phyloP scores from a whole-genome alignment of 2,797 vertebrate species.

The Pogonophryne albipinna region DNA sequence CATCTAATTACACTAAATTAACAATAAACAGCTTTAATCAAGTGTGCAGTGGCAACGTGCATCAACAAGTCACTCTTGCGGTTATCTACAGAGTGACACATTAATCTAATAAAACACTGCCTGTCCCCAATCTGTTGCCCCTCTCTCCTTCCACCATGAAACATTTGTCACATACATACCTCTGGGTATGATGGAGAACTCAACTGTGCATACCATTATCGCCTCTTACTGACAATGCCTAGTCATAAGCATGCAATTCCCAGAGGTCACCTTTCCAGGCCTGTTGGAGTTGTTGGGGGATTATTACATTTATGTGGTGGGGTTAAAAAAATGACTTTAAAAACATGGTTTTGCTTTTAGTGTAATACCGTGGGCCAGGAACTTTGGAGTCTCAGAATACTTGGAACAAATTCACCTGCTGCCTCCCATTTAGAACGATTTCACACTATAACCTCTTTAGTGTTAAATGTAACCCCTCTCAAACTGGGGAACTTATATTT shows the following conservation, averaged over 20 bases:
- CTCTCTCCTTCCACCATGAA: conserved; percentile 41
- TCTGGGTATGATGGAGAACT: conserved; percentile 69
- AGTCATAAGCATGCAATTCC: conserved; percentile 71
- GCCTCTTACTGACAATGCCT: conserved; percentile 71
- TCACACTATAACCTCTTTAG: not conserved
- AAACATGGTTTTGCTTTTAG: conserved; percentile 88
- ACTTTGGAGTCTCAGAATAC: conserved; percentile 53
- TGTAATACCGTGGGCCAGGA: conserved; percentile 78
- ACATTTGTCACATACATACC: conserved; percentile 71
- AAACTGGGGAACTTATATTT: not conserved
- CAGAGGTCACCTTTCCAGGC: conserved; percentile 83
- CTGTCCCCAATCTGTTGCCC: conserved; percentile 53
- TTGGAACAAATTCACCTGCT: conserved; percentile 48
- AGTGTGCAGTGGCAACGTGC: conserved; percentile 44
- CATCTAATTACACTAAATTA: conserved; percentile 53
- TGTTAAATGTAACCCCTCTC: not conserved
- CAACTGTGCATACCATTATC: conserved; percentile 75
- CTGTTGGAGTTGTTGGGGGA: conserved; percentile 75
- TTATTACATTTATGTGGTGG: conserved; percentile 80
- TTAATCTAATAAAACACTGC: conserved; percentile 67
- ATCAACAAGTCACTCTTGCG: conserved; percentile 45
- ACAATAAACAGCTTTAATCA: conserved; percentile 65
- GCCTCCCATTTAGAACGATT: not conserved
- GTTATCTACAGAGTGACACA: conserved; percentile 56
- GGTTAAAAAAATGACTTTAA: conserved; percentile 72